Percentiles rank a stretch among this genome's conserved stretches.
Evolutionary conservation across 53 echinoderm and acorn worm species (phyloP).

Genomic region (Apostichopus leukothele): DNA sequence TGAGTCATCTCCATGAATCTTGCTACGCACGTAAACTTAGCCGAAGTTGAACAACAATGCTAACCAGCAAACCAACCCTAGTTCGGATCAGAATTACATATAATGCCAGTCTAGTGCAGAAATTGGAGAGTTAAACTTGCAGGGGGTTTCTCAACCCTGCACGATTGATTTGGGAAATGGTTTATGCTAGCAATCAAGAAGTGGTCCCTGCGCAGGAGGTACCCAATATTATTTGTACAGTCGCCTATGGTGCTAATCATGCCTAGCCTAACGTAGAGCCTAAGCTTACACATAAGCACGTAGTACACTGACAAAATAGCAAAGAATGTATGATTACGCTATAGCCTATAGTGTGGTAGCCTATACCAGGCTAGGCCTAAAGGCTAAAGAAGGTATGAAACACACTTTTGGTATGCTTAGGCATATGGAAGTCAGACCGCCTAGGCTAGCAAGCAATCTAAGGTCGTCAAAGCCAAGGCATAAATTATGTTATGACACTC

Average conservation of each 20-base stretch:
- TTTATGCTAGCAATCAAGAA: slow-evolving; percentile 38
- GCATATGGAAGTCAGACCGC: too few relatives aligned
- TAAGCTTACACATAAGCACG: not conserved
- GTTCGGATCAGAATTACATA: not conserved
- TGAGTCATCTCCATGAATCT: not conserved
- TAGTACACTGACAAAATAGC: too few relatives aligned
- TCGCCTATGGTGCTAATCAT: not conserved
- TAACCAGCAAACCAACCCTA: not conserved
- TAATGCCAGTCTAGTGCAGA: not conserved
- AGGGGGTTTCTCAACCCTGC: not conserved
- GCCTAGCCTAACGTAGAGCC: not conserved
- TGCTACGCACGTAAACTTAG: not conserved
- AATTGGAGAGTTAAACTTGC: not conserved
- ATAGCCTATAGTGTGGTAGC: too few relatives aligned
- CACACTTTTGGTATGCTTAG: too few relatives aligned
- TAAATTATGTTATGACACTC: too few relatives aligned
- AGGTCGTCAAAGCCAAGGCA: too few relatives aligned
- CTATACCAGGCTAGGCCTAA: too few relatives aligned
- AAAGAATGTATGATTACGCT: too few relatives aligned
- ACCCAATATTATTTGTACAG: not conserved
- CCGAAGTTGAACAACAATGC: not conserved
- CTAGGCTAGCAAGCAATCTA: too few relatives aligned
- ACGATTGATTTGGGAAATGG: slow-evolving; percentile 31
- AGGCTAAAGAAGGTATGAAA: too few relatives aligned
- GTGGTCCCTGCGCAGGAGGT: slow-evolving; percentile 40